phyloP scores from a whole-genome alignment of 2,797 vertebrate species.

The Diplodus sargus region DNA sequence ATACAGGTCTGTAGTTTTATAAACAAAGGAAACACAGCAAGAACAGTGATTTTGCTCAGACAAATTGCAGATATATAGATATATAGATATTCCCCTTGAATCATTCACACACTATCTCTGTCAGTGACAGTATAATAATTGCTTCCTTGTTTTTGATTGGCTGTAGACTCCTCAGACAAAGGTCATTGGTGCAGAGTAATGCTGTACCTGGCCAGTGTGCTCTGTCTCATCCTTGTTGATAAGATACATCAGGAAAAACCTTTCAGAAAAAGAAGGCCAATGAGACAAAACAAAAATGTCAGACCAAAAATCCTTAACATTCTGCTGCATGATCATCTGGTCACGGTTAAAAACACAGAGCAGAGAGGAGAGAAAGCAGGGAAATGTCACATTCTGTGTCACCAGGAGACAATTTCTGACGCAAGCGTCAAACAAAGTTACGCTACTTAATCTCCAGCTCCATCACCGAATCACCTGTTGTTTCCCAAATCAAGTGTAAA shows the following conservation, averaged over 20 bases:
- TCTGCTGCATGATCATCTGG: not conserved
- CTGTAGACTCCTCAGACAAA: conserved; percentile 23
- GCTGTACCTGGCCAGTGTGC: conserved; percentile 94
- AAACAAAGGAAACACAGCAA: not conserved
- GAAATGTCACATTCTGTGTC: conserved; percentile 48
- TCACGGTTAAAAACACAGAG: conserved; percentile 9
- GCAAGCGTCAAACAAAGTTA: conserved; percentile 37
- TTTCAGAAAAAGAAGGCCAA: conserved; percentile 75
- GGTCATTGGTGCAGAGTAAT: conserved; percentile 8
- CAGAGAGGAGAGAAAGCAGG: not conserved
- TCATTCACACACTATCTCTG: conserved; percentile 8
- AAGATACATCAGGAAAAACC: conserved; percentile 99
- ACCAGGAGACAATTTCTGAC: conserved; percentile 23
- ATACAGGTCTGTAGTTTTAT: not conserved
- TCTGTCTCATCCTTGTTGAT: conserved; percentile 99
- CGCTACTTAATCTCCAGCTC: conserved; percentile 3
- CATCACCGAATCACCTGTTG: conserved; percentile 49
- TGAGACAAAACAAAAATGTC: conserved; percentile 52
- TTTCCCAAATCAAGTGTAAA: conserved; percentile 61
- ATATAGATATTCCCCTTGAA: not conserved
- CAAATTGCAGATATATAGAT: too few relatives aligned
- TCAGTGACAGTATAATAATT: not conserved
- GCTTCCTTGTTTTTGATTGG: not conserved
- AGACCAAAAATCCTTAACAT: conserved; percentile 1
- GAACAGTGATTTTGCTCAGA: not conserved